Conservation (phyloP, 2,797 vertebrate genomes). For the Cryptoprocta ferox region DNA sequence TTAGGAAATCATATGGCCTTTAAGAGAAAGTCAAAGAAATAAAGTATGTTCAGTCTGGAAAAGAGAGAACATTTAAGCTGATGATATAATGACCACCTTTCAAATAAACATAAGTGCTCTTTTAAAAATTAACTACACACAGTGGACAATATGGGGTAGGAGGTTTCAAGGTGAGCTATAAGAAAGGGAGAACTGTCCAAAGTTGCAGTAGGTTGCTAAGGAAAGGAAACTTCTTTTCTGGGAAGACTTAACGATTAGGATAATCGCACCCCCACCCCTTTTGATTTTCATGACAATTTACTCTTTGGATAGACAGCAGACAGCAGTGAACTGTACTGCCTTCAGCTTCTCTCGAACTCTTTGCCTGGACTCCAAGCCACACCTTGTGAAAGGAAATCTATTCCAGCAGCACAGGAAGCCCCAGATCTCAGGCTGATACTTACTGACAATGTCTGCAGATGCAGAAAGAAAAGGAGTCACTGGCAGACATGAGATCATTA, state of each 20-base stretch:
- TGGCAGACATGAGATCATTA: neutral
- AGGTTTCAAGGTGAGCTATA: neutral
- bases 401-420: neutral
- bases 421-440: neutral
- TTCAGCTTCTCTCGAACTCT: neutral
- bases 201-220: neutral
- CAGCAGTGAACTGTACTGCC: neutral
- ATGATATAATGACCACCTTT: neutral
- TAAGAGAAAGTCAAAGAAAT: neutral
- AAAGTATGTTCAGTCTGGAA: neutral
- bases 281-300: constrained; percentile 1
- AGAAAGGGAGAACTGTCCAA: neutral
- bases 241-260: neutral
- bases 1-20: neutral
- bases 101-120: neutral
- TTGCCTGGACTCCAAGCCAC: neutral
- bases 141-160: neutral
- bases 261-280: neutral
- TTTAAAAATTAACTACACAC: neutral
- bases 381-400: neutral
- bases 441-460: neutral
- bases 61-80: neutral
- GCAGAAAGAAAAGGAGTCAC: neutral
- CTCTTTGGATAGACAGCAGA: neutral
- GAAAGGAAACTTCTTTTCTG: neutral